Conservation (phyloP, 2,113 vertebrate genomes). For the Hipposideros armiger region DNA sequence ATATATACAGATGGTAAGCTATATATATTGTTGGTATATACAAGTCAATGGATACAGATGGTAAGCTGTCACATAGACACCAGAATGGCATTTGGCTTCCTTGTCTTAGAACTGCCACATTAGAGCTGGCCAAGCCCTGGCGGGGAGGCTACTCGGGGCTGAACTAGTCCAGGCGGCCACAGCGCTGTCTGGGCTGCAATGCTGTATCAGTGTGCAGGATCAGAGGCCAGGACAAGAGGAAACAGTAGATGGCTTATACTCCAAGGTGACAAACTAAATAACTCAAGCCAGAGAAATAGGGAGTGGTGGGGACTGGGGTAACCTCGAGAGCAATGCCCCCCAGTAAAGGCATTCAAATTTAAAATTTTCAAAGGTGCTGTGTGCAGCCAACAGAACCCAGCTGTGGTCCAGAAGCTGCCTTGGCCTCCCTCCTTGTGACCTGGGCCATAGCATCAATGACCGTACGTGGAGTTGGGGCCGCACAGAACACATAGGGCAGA, state of each 20-base stretch:
- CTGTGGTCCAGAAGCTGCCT: background rate
- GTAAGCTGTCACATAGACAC: background rate
- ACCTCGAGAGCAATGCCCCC: background rate
- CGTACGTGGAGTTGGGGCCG: background rate
- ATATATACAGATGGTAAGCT: background rate
- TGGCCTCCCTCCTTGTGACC: background rate
- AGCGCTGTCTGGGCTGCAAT: background rate
- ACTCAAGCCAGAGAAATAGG: background rate
- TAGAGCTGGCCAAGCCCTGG: fast-evolving
- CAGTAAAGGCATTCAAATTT: background rate
- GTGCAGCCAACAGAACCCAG: background rate
- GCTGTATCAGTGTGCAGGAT: background rate
- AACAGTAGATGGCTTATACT: background rate
- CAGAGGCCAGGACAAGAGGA: background rate
- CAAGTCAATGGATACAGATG: too few species aligned
- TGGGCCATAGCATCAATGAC: background rate
- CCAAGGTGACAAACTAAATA: background rate
- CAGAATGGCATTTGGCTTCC: background rate
- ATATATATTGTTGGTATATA: background rate
- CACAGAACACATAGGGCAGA: background rate
- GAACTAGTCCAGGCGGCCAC: background rate
- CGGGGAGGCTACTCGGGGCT: fast-evolving
- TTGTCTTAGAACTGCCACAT: background rate
- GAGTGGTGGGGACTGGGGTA: too few species aligned
- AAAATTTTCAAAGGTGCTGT: background rate